phyloP scores from a whole-genome alignment of 2,797 vertebrate genomes.

The Acanthurus lineatus region DNA sequence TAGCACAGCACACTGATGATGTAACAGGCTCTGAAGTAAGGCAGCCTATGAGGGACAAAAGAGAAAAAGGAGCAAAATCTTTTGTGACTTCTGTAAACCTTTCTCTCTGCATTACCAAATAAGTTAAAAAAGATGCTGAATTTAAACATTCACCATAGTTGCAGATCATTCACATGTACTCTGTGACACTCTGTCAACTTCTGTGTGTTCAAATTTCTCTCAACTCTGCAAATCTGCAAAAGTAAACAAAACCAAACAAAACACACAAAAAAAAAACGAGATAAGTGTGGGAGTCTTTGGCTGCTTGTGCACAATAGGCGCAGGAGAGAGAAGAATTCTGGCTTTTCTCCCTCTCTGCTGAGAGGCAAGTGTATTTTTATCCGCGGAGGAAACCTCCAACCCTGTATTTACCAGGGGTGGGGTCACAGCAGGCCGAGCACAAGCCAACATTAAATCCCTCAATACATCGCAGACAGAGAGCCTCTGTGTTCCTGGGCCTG shows the following conservation, averaged over 20 bases:
- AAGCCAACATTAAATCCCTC: constrained; percentile 72
- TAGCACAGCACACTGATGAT: constrained; percentile 51
- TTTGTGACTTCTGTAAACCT: neutral
- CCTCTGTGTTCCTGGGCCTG: constrained; percentile 65
- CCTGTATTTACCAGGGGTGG: constrained; percentile 87
- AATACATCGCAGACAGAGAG: constrained; percentile 69
- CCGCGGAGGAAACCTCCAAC: constrained; percentile 82
- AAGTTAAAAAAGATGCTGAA: neutral
- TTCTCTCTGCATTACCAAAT: neutral
- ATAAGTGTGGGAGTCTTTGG: constrained; percentile 37
- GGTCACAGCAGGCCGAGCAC: constrained; percentile 76
- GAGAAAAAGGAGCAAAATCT: constrained; percentile 35
- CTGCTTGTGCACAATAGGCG: constrained; percentile 54
- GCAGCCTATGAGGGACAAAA: constrained; percentile 72
- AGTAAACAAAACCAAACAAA: neutral
- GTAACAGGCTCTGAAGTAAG: constrained; percentile 62
- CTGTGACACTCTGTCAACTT: neutral
- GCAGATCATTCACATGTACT: neutral
- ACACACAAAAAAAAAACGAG: neutral
- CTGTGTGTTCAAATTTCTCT: neutral
- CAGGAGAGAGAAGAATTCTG: constrained; percentile 51
- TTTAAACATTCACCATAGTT: neutral
- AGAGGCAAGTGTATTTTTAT: constrained; percentile 83
- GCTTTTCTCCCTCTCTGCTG: constrained; percentile 56
- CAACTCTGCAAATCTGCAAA: neutral